phyloP scores from a whole-genome alignment of 2,113 vertebrate genomes.

The Gyps fulvus region DNA sequence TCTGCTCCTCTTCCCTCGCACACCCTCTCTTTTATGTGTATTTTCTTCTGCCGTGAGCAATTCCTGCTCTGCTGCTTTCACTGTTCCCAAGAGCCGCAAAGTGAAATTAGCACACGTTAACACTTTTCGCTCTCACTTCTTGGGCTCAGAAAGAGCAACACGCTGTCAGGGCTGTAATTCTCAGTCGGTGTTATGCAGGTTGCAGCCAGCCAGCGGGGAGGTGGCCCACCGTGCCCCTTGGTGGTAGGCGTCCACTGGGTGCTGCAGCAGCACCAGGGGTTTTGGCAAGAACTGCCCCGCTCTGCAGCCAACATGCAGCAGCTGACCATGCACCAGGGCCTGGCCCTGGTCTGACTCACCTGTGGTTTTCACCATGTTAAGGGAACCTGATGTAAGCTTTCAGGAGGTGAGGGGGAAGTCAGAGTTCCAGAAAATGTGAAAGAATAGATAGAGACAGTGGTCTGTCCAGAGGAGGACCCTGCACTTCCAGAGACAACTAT shows the following conservation, averaged over 20 bases:
- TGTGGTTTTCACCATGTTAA: fast-evolving
- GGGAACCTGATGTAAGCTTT: background rate
- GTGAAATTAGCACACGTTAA: background rate
- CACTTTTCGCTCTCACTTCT: background rate
- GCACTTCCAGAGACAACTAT: background rate
- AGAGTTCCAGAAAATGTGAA: background rate
- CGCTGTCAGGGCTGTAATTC: background rate
- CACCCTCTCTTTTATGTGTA: background rate
- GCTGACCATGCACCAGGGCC: background rate
- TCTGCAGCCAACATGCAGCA: background rate
- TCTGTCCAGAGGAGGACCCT: background rate
- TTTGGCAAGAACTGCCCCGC: fast-evolving
- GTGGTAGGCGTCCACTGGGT: background rate
- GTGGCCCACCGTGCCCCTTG: background rate
- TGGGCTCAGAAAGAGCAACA: background rate
- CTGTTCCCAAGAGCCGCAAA: background rate
- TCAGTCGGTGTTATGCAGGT: background rate
- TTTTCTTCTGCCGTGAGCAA: background rate
- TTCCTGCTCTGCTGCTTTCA: background rate
- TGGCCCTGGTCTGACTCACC: background rate
- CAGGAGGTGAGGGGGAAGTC: too few relatives aligned
- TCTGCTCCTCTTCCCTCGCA: background rate
- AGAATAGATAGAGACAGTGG: background rate
- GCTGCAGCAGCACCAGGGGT: background rate
- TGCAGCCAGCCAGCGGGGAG: too few relatives aligned